phyloP scores from a whole-genome alignment of 2,797 vertebrate species.

The Pteropus rufus region DNA sequence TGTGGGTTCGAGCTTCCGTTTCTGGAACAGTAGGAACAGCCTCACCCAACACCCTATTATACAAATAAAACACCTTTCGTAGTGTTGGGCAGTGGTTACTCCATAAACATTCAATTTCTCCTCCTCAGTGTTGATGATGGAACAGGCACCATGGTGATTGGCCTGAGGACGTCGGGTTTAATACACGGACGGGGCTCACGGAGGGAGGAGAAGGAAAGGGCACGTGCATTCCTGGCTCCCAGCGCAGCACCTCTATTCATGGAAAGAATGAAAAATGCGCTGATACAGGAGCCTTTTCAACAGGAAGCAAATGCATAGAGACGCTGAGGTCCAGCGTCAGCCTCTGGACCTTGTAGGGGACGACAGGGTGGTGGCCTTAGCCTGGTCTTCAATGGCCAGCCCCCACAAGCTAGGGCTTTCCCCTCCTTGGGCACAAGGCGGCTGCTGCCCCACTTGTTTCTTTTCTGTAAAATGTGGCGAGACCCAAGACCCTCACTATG shows the following conservation, averaged over 20 bases:
- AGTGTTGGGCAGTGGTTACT: neutral
- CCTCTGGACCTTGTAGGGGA: neutral
- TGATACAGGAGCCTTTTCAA: neutral
- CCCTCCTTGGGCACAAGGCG: neutral
- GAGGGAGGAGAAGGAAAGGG: neutral
- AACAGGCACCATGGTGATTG: rapidly evolving
- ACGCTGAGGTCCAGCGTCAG: neutral
- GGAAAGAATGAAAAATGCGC: neutral
- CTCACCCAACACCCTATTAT: neutral
- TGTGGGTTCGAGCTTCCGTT: neutral
- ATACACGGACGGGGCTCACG: neutral
- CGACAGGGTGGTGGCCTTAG: neutral
- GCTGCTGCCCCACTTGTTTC: neutral
- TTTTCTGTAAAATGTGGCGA: conserved; percentile 49
- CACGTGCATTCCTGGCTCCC: rapidly evolving
- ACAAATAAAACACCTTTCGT: neutral
- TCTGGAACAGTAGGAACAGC: neutral
- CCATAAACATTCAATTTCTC: neutral
- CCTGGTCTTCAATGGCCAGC: neutral
- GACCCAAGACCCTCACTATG: neutral
- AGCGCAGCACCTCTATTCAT: neutral
- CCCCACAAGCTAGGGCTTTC: neutral
- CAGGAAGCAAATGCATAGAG: neutral
- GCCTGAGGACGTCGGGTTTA: neutral
- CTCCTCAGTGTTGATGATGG: neutral